Evolutionary conservation across 2,797 vertebrate species (phyloP).

Genomic region (Hoplostethus mediterraneus): DNA sequence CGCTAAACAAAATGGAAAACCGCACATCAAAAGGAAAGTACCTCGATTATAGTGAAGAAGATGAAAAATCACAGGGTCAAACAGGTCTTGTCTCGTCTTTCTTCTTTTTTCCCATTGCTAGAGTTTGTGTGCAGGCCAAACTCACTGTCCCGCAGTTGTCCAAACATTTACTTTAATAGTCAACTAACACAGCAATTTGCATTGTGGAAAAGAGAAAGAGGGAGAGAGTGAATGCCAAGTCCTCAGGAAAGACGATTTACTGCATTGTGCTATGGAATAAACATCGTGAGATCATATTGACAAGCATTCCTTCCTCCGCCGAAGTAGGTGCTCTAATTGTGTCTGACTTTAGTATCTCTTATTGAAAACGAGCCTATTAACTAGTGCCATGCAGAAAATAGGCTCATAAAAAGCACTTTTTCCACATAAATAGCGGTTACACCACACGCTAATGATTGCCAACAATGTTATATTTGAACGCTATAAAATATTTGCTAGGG

Average conservation of each 20-base stretch:
- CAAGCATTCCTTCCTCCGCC: constrained; percentile 56
- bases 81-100: constrained; percentile 5
- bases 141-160: constrained; percentile 48
- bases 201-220: constrained; percentile 46
- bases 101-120: constrained; percentile 17
- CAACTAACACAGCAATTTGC: constrained; percentile 50
- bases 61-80: constrained; percentile 13
- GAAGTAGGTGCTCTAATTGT: constrained; percentile 68
- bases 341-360: constrained; percentile 70
- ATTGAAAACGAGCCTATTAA: constrained; percentile 78
- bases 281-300: constrained; percentile 39
- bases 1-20: constrained; percentile 19
- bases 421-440: constrained; percentile 78
- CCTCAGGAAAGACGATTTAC: constrained; percentile 61
- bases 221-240: constrained; percentile 43
- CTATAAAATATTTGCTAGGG: constrained; percentile 53
- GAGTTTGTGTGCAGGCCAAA: constrained; percentile 9
- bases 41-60: constrained; percentile 15
- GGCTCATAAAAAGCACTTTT: constrained; percentile 71
- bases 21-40: constrained; percentile 8
- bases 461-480: constrained; percentile 56
- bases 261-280: constrained; percentile 60
- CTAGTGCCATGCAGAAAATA: constrained; percentile 64
- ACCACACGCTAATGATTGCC: constrained; percentile 52
- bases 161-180: constrained; percentile 64